Evolutionary conservation across 2,113 vertebrate genomes (phyloP).

Genomic region (Oryzias melastigma): DNA sequence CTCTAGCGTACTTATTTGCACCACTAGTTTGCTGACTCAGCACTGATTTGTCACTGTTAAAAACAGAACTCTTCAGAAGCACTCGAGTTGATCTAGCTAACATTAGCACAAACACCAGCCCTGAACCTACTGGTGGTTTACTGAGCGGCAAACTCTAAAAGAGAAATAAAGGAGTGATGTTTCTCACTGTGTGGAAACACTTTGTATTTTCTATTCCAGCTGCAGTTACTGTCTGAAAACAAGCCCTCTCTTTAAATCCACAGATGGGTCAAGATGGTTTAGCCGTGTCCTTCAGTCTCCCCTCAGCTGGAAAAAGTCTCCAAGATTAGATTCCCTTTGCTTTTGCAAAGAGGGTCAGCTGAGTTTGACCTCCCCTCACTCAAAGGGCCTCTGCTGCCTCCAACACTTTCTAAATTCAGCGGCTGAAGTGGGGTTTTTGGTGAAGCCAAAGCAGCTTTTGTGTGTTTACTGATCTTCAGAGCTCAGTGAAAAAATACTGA

Average conservation of each 20-base stretch:
- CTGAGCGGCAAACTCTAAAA: not conserved
- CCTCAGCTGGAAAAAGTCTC: not conserved
- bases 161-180: not conserved
- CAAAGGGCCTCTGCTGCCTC: conserved; percentile 12
- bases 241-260: not conserved
- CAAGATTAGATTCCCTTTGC: not conserved
- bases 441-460: conserved; percentile 15
- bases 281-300: conserved; percentile 1
- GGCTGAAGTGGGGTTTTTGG: conserved; percentile 29
- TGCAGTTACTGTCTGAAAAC: not conserved
- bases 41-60: too few species aligned
- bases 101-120: too few species aligned
- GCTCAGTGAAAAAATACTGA: not conserved
- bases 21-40: too few species aligned
- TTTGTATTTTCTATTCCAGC: not conserved
- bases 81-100: too few species aligned
- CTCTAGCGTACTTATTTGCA: too few species aligned
- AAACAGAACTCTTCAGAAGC: too few species aligned
- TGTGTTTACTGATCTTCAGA: conserved; percentile 4
- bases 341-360: conserved; percentile 6
- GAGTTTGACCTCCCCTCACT: conserved; percentile 6
- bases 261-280: not conserved
- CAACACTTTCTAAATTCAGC: conserved; percentile 30
- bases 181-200: not conserved
- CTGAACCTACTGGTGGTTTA: too few species aligned